These are phyloP conservation scores for Ailurus styani DNA, from an alignment of 2,113 vertebrate genomes.

Conservation along the genomic window DNA sequence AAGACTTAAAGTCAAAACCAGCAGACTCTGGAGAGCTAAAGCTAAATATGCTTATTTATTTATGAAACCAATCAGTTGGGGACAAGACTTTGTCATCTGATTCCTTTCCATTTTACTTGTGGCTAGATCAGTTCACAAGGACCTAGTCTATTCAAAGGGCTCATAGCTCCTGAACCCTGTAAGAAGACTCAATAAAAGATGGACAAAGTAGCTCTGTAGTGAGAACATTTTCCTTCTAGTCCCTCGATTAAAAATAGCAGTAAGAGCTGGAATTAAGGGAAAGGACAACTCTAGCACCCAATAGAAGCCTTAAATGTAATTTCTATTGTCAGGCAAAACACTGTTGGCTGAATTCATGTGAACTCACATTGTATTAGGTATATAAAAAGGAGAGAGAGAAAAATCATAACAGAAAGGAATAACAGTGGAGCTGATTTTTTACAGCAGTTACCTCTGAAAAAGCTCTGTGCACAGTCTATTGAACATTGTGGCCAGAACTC, in stretches of 20 bases:
- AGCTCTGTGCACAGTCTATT: constrained; percentile 47
- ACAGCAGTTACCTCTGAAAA: constrained; percentile 63
- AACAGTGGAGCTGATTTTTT: constrained; percentile 6
- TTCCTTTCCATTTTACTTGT: constrained; percentile 34
- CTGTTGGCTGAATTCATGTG: background rate
- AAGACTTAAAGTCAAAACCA: background rate
- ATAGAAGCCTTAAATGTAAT: background rate
- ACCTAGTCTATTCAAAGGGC: constrained; percentile 48
- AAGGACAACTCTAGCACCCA: constrained; percentile 8
- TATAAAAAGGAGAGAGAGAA: background rate
- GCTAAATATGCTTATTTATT: background rate
- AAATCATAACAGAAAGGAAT: background rate
- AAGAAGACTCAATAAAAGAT: background rate
- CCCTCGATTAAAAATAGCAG: constrained; percentile 27
- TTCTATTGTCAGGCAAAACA: constrained; percentile 52
- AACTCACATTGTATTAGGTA: background rate
- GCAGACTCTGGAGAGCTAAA: background rate
- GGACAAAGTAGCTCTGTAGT: background rate
- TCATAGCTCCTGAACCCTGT: background rate
- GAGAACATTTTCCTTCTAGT: constrained; percentile 52
- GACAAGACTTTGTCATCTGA: background rate
- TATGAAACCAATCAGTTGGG: background rate
- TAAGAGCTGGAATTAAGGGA: constrained; percentile 29
- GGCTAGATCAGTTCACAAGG: constrained; percentile 47
- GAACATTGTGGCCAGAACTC: constrained; percentile 59